Evolutionary conservation across 2,797 vertebrate species (phyloP).

Genomic region (Delichon dasypus): DNA sequence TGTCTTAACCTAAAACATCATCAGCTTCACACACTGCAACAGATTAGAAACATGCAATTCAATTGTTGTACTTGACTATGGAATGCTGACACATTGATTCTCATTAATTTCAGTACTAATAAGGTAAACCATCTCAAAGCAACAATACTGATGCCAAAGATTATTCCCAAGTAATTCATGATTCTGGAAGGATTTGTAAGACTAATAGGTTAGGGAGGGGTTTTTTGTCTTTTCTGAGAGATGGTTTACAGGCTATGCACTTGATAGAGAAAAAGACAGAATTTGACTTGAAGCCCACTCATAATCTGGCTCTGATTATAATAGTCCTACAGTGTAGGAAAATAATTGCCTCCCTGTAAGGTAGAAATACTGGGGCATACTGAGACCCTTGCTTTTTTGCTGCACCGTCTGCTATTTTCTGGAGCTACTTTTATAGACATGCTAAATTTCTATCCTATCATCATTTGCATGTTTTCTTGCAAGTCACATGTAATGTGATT

Average conservation of each 20-base stretch:
- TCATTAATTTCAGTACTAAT: neutral
- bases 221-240: neutral
- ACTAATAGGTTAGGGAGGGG: neutral
- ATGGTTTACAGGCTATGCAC: neutral
- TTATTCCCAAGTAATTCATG: neutral
- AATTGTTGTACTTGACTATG: neutral
- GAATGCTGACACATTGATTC: neutral
- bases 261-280: neutral
- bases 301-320: neutral
- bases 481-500: neutral
- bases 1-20: neutral
- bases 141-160: neutral
- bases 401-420: neutral
- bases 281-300: constrained; percentile 12
- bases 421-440: neutral
- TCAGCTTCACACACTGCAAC: neutral
- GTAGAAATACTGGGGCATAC: neutral
- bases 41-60: neutral
- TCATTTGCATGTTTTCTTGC: neutral
- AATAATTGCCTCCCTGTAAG: constrained; percentile 13
- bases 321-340: neutral
- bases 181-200: neutral
- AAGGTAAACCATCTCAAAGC: neutral
- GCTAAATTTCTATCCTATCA: neutral
- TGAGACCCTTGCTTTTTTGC: neutral